Evolutionary conservation across 2,797 vertebrate species (phyloP), one percentile per base, ranked within the genome.

Genomic region (Chelon auratus): DNA sequence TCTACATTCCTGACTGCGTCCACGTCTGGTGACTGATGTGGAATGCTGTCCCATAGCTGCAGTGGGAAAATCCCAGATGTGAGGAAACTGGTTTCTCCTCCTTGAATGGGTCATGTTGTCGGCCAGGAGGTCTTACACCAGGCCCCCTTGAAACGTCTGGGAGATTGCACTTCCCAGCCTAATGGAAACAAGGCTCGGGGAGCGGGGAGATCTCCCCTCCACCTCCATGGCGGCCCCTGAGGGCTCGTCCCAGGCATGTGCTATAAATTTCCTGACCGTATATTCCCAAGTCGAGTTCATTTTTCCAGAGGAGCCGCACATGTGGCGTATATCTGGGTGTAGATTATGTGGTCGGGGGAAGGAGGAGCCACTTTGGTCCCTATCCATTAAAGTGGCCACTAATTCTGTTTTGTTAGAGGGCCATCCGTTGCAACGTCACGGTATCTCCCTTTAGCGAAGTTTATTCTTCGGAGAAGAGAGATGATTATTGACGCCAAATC

Each of bases 201-300:
- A 91, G 72, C 48, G 50, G 58, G 87, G 87, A 88, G 86, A 89
- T 85, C 70, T 69, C 87, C 79, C 78, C 71, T 78, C 82, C 78
- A 68, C 74, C 81, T 85, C 71, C 83, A 62, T 74, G 69, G 77
- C 18, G 66, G 75, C 87, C 83, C 85, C 88, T 11, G 72, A 92
- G 84, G 89, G 85, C 91, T 92, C 67, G 82, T 93, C 90, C 73
- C 87, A 94, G 89, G 91, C 90, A 93, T 94, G 92, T 90, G 88
- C 93, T 94, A 92, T 94, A 94, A 89, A 95, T 95, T 94, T 94
- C 90, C 93, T 88, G 87, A 92, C 87, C 88, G 90, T 93, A 94
- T 94, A 94, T 94, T 94, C 93, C 93, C 93, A 90, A 93, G 90
- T 82, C 42, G 72, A 87, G 87, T 90, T 93, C 86, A 90, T 91